Conservation (phyloP, 2,113 vertebrate genomes). For the Onychostruthus taczanowskii region DNA sequence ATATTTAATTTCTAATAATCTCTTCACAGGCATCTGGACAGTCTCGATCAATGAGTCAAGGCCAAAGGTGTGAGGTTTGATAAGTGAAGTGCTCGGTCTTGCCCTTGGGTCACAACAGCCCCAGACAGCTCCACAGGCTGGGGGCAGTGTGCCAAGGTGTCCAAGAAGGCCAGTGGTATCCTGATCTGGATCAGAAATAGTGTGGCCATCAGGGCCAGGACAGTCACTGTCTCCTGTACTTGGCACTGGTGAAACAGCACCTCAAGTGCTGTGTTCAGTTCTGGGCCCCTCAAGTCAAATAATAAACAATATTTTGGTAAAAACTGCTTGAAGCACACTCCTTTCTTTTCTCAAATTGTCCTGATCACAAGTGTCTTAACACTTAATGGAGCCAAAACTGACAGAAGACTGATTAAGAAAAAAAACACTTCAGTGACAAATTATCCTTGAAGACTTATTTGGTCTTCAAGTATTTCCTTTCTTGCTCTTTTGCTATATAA, state of each 20-base stretch:
- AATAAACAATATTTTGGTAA: neutral
- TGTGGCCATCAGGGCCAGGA: neutral
- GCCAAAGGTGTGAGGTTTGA: neutral
- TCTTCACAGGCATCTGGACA: neutral
- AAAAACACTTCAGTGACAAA: neutral
- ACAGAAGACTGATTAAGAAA: neutral
- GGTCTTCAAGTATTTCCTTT: neutral
- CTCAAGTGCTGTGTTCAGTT: fast-evolving
- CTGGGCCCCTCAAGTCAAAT: neutral
- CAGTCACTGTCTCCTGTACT: fast-evolving
- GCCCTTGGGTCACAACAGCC: neutral
- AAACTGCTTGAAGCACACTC: fast-evolving
- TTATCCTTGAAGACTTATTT: neutral
- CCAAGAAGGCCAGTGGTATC: neutral
- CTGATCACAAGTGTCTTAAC: neutral
- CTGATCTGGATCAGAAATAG: neutral
- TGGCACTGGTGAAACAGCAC: fast-evolving
- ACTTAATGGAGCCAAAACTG: neutral
- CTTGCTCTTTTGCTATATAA: neutral
- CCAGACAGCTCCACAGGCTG: fast-evolving
- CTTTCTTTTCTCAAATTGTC: neutral
- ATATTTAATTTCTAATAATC: neutral
- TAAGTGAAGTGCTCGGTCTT: neutral
- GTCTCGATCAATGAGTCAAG: neutral
- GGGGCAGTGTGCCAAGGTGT: neutral